Percentiles rank a stretch among this genome's conserved stretches.
Evolutionary conservation across 2,113 vertebrate genomes (phyloP).

Genomic region (Pristiophorus japonicus): DNA sequence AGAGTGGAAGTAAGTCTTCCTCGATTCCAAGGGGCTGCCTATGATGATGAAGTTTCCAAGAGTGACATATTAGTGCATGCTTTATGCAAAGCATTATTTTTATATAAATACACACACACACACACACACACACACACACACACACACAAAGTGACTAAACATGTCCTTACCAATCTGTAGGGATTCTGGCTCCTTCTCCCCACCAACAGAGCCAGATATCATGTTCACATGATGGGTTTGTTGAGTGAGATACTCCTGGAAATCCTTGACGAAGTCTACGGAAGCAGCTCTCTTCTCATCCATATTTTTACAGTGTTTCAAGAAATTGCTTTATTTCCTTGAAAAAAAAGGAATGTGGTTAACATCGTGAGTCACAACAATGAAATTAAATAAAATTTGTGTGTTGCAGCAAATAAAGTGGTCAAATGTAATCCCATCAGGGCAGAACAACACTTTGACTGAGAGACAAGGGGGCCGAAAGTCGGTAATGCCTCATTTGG

Average conservation of each 20-base stretch:
- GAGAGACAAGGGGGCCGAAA: too few species aligned
- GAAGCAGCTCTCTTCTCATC: conserved; percentile 95
- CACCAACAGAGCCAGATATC: conserved; percentile 94
- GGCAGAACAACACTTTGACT: not conserved
- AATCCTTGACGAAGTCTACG: conserved; percentile 96
- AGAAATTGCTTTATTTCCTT: not conserved
- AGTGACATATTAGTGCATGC: not conserved
- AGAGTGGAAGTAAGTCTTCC: too few species aligned
- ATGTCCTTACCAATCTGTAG: conserved; percentile 74
- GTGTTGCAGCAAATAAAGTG: not conserved
- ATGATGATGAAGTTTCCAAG: not conserved
- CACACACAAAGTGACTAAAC: not conserved
- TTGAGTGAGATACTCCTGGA: conserved; percentile 96
- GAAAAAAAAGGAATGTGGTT: not conserved
- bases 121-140: too few species aligned
- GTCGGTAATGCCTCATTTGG: too few species aligned
- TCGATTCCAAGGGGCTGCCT: too few species aligned
- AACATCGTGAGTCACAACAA: not conserved
- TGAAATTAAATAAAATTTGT: not conserved
- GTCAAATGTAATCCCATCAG: not conserved
- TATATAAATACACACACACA: too few species aligned
- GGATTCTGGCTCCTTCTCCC: conserved; percentile 83
- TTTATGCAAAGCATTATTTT: too few species aligned
- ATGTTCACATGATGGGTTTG: conserved; percentile 99
- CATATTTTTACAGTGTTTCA: conserved; percentile 59